These are phyloP conservation scores for Pelochelys cantorii DNA, from an alignment of 2,797 vertebrate genomes.

Conservation along the genomic window DNA sequence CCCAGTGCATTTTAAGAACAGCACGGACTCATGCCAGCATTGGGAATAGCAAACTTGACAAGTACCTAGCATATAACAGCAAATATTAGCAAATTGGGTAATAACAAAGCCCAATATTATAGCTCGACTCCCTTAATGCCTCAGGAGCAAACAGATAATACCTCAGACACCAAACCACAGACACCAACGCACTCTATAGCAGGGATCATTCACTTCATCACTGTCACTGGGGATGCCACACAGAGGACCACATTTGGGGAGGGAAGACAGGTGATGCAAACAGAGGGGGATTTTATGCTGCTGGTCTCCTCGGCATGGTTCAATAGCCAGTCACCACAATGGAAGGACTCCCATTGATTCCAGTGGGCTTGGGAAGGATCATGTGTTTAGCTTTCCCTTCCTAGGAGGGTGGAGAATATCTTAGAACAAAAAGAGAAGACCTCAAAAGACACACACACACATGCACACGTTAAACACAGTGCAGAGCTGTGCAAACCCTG, in stretches of 20 bases:
- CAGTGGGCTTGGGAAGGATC: background rate
- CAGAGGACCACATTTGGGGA: background rate
- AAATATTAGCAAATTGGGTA: background rate
- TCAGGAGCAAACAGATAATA: background rate
- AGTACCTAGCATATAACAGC: background rate
- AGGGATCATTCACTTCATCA: background rate
- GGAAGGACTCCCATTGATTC: background rate
- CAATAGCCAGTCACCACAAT: background rate
- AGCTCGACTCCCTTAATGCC: background rate
- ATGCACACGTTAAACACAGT: background rate
- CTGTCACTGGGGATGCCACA: background rate
- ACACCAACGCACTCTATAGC: background rate
- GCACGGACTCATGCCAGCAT: background rate
- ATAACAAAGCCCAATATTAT: background rate
- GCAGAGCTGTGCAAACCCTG: background rate
- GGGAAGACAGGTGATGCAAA: background rate
- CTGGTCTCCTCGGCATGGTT: background rate
- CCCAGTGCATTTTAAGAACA: background rate
- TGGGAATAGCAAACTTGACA: background rate
- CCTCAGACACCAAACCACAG: background rate
- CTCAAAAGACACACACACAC: background rate
- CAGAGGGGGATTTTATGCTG: background rate
- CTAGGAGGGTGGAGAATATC: background rate
- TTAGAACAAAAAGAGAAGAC: background rate
- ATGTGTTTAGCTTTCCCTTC: background rate